Base-by-base conservation (phyloP, 2,888 invertebrate genomes). In the Rhingia rostrata region DNA sequence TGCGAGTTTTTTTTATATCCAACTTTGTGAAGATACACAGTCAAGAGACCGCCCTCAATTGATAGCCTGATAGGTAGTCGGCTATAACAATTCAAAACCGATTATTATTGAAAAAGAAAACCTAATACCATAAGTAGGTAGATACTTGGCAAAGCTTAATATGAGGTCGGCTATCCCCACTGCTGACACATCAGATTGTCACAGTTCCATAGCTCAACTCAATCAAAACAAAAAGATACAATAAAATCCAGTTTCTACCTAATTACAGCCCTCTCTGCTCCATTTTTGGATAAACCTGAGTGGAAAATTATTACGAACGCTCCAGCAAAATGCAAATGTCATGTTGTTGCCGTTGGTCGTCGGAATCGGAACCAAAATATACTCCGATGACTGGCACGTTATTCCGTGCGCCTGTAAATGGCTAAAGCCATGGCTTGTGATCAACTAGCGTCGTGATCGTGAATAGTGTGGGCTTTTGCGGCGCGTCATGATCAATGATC, bases 401-500 rank as follows among this genome's bases (percentile, higher is more conserved):
- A 45, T 45, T 47, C 12, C 61, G 33, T 61, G 14, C 14, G 39
- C 41, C 60, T 43, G 32, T 32, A 33, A 33, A 61, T 61, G 61
- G 61, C 56, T 3, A 9, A 37, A 22, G 9, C 56, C 14, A 61
- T 14, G 61, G 33, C 43, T 45, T 79, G 32, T 70, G 72, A 41
- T 53, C 54, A 9, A 14, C 64, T 39, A 1, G 1, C 30, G 54
- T 66, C 61, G 77, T 77, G 72, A 69, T 82, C 66, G 72, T 66
- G 56, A 66, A 77, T 56, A 66, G 77, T 61, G 82, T 77, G 60
- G 82, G 82, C 32, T 47, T 66, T 49, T 54, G 61, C 12, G 53
- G 30, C 56, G 37, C 66, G 77, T 66, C 81, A 66, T 72, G 64
- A 77, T 77, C 61, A 72, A 72, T 72, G 61, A 73, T 80, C 73